phyloP scores from a whole-genome alignment of 2,113 vertebrate species.

The Menidia beryllina region DNA sequence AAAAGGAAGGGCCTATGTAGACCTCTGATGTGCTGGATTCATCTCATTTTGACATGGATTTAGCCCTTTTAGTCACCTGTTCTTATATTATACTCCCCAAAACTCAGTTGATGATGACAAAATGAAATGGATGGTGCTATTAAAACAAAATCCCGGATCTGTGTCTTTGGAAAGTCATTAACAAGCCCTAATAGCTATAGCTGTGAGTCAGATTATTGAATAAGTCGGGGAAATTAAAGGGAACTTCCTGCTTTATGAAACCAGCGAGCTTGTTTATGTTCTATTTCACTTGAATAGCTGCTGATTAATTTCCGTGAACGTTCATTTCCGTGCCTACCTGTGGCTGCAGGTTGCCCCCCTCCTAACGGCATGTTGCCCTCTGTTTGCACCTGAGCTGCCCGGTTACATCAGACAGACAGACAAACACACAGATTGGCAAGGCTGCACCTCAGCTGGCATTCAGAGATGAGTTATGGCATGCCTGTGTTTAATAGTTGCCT shows the following conservation, averaged over 20 bases:
- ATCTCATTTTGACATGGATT: no score
- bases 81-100: no score
- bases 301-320: slow-evolving; percentile 47
- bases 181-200: not conserved
- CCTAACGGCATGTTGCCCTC: slow-evolving; percentile 54
- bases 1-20: not conserved
- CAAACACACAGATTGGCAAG: slow-evolving; percentile 48
- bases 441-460: slow-evolving; percentile 38
- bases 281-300: slow-evolving; percentile 29
- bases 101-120: not conserved
- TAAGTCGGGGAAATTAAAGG: slow-evolving; percentile 7
- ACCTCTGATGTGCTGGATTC: no score
- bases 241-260: slow-evolving; percentile 22
- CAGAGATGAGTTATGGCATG: slow-evolving; percentile 52
- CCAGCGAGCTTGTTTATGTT: slow-evolving; percentile 43
- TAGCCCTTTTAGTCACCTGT: no score
- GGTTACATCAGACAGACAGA: slow-evolving; percentile 65
- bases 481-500: slow-evolving; percentile 56
- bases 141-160: not conserved
- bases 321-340: slow-evolving; percentile 48
- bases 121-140: not conserved
- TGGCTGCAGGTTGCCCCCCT: slow-evolving; percentile 56
- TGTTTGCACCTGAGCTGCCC: slow-evolving; percentile 71
- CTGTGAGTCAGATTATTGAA: not conserved
- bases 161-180: slow-evolving; percentile 11